A percentile compares a stretch with the other conserved stretches of the same genome.
These are phyloP conservation scores for Physocephala rufipes DNA, from an alignment of 2,888 invertebrate species.

Conservation along the genomic window DNA sequence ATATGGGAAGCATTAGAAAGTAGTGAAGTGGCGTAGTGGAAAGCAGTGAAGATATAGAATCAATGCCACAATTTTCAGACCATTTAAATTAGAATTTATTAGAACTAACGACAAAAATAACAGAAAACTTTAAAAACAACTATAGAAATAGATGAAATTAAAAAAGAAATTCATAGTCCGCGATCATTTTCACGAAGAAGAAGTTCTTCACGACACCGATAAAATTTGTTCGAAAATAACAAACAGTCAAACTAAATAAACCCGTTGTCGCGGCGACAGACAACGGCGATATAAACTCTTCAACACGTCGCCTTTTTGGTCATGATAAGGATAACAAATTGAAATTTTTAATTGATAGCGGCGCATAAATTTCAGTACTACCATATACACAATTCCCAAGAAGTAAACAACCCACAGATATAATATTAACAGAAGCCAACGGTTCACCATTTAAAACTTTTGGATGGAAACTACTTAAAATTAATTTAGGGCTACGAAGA, in stretches of 20 bases:
- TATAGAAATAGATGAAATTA: too few species aligned
- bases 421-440: slow-evolving; percentile 13
- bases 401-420: neutral
- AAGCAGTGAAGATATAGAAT: neutral
- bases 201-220: slow-evolving; percentile 15
- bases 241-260: neutral
- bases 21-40: neutral
- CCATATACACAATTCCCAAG: neutral
- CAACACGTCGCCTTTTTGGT: neutral
- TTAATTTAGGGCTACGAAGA: neutral
- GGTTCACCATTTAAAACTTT: neutral
- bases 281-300: neutral
- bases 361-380: slow-evolving; percentile 21
- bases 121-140: neutral
- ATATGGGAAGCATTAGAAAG: neutral
- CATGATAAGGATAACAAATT: neutral
- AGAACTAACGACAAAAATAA: neutral
- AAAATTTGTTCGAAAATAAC: too few species aligned
- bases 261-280: neutral
- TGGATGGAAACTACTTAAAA: neutral
- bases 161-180: slow-evolving; percentile 36
- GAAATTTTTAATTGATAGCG: slow-evolving; percentile 13
- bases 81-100: neutral
- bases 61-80: neutral
- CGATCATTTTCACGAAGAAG: slow-evolving; percentile 34